Base-by-base conservation (phyloP, 2,113 vertebrate species). In the Gyps fulvus region DNA sequence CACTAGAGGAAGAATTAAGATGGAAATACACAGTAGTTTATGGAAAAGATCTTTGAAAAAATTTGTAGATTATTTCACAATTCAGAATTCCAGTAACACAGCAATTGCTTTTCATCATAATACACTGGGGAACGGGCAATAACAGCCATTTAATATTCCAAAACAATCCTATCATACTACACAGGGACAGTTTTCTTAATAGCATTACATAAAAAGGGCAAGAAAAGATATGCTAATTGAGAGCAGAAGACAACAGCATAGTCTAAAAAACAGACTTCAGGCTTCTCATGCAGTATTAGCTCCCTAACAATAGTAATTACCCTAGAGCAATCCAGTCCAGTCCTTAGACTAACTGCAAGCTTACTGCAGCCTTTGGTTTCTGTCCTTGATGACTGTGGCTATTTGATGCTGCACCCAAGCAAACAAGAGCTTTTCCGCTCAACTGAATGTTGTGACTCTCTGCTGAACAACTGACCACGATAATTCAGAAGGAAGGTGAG, bases 371-470 rank as follows among this genome's bases (percentile, higher is more conserved):
- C 63, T 26, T n/a, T 40, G 78, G 8, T 14, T 36, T 49, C 59
- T 26, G 34, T 27, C 78, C 65, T 17, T 0, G 7, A 7, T 19
- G 62, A 18, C 61, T 36, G 27, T 2, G 45, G 40, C 70, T 85
- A 2, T 27, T 9, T 16, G 58, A 54, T 59, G 62, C n/a, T 45
- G n/a, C 61, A 67, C 50, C 55, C 58, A 43, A 32, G 69, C 25
- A 50, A 73, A 45, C 23, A 50, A 3, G 3, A 65, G 57, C 57
- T 67, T 32, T 16, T 2, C 65, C 6, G 12, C 74, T 69, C 83
- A 52, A 0, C 25, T 8, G 54, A 78, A 32, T 3, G 0, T 3
- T 16, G 22, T 2, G 4, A 42, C 45, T 54, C 57, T 71, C 16
- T 61, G 71, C 82, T 85, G 31, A 90, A 23, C 34, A 54, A 13